Base-by-base conservation (phyloP, 2,113 vertebrate genomes). In the Sisor rabdophorus region DNA sequence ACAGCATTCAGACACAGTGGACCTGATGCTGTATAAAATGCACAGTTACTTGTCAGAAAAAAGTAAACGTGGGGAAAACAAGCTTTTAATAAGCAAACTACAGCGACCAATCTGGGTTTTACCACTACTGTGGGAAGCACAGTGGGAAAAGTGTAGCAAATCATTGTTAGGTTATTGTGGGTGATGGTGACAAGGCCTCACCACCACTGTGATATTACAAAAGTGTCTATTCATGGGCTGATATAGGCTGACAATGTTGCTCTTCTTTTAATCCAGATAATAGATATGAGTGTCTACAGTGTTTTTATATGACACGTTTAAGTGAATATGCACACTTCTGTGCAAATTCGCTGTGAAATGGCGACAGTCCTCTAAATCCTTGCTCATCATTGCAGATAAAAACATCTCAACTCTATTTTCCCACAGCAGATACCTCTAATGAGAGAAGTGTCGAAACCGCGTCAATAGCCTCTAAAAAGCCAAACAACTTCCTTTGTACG, bases 401-500 rank as follows among this genome's bases (percentile, higher is more conserved):
- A 55, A 12, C 12, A 26, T 69, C 55, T 70, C 13, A 17, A 16
- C 52, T 15, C 0, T 22, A 82, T 82, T 79, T 91, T 93, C 91
- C 91, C 91, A 90, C 88, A 86, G 70, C 8, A 50, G 70, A 73
- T 70, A 67, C 68, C 60, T 19, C 78, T 70, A 79, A 84, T 87
- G 85, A 87, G 82, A 74, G 88, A 85, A 90, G 81, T 90, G 86
- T 86, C 83, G 86, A 89, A 93, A 92, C 87, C 88, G 52, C 83
- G 65, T 58, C 26, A 24, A 90, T 89, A 89, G 90, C 90, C 93
- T 93, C 91, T 82, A 90, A 93, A 89, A 87, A 89, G 85, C 89
- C 83, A 76, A 69, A 92, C 67, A 82, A 94, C 94, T 97, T 96
- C 95, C 95, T 91, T 89, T 87, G 91, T 56, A 22, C 61, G 56